Base-by-base conservation (phyloP, 2,113 vertebrate genomes). In the Gallinago media region DNA sequence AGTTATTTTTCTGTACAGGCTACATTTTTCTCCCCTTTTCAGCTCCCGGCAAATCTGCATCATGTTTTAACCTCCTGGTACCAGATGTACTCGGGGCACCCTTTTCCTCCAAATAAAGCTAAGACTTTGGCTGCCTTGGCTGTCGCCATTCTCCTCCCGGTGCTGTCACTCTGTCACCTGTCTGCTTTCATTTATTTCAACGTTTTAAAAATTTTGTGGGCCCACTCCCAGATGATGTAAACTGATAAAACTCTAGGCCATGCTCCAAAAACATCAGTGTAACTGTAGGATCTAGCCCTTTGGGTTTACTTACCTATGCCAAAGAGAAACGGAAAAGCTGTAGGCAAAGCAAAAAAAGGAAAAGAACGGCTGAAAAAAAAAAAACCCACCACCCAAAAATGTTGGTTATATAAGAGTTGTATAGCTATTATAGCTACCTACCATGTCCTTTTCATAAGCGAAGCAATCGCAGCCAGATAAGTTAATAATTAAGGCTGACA, bases 401-500 rank as follows among this genome's bases (percentile, higher is more conserved):
- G 66, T 36, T 89, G 74, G 67, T 92, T 96, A 91, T 62, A 3
- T 92, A 96, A 94, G 36, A 66, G 16, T 17, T 9, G 17, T 44
- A 38, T 34, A 72, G 85, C 90, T 92, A 22, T 77, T 81, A 49
- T 22, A 81, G 52, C 66, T 77, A 81, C 89, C 66, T 47, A 55
- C 26, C 50, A 68, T 47, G 68, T 71, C 68, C 86, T 89, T 91
- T 79, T 67, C 63, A 26, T 79, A 80, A 92, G 61, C 0, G 1
- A 81, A 84, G 80, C 63, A 66, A 89, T 78, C 0, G 0, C 76
- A 94, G 84, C 34, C 73, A 80, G 89, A 71, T 81, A 82, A 91
- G 77, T 96, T 95, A 75, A 89, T 94, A 89, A 94, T 94, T 96
- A 96, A 95, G 83, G 56, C 11, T 89, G 91, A 87, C 89, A 95